Conservation (phyloP, 2,888 invertebrate genomes). For the Keiferia lycopersicella region DNA sequence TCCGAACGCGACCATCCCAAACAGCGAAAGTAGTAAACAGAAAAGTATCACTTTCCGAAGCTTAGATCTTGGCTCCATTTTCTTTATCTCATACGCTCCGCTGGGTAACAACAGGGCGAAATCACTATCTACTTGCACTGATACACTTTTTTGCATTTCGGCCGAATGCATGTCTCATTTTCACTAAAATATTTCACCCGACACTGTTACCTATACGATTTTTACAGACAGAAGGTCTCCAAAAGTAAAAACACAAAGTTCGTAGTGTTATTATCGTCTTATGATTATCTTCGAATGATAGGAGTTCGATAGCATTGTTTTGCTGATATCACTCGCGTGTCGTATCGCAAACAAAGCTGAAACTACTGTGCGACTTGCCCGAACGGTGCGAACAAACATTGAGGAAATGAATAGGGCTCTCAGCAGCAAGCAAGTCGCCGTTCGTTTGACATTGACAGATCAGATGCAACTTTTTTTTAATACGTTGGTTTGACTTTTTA, state of each 20-base stretch:
- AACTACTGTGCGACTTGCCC: conserved; percentile 49
- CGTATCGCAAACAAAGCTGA: conserved; percentile 51
- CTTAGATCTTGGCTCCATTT: conserved; percentile 92
- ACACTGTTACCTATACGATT: conserved; percentile 53
- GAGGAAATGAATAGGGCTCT: conserved; percentile 17
- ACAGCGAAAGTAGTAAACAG: conserved; percentile 90
- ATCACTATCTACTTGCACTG: conserved; percentile 92
- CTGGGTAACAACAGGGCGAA: conserved; percentile 89
- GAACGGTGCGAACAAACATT: conserved; percentile 39
- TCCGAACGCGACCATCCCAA: conserved; percentile 93
- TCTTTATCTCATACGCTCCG: conserved; percentile 90
- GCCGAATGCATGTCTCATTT: conserved; percentile 80
- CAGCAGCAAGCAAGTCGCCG: background rate
- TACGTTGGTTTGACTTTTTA: background rate
- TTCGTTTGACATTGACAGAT: conserved; percentile 19
- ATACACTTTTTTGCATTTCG: conserved; percentile 88
- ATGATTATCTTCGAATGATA: conserved; percentile 51
- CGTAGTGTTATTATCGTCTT: conserved; percentile 50
- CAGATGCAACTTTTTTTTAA: background rate
- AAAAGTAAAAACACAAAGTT: conserved; percentile 45
- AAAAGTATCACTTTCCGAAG: conserved; percentile 90
- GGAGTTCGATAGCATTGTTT: conserved; percentile 55
- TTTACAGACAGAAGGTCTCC: conserved; percentile 38
- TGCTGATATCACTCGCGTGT: conserved; percentile 52
- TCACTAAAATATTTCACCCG: conserved; percentile 63